A percentile compares a stretch with the other conserved stretches of the same genome.
These are phyloP conservation scores for Leptinotarsa haldemani DNA, from an alignment of 2,888 invertebrate species.

Conservation along the genomic window DNA sequence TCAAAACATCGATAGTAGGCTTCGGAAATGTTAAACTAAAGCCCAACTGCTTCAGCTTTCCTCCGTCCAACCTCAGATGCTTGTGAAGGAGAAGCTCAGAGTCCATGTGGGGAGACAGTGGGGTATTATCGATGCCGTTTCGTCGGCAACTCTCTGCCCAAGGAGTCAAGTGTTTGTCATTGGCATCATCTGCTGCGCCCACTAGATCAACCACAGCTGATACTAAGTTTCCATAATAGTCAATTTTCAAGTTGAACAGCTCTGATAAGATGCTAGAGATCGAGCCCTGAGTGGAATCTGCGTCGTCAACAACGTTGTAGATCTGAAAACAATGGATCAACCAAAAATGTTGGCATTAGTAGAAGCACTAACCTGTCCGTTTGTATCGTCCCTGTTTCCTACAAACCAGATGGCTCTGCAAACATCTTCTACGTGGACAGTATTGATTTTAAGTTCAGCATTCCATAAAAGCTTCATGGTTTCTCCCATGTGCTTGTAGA, in stretches of 20 bases:
- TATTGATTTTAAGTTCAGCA: slow-evolving; percentile 84
- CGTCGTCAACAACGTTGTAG: slow-evolving; percentile 87
- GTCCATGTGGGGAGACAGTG: slow-evolving; percentile 88
- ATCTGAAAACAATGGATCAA: slow-evolving; percentile 64
- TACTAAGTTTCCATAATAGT: slow-evolving; percentile 86
- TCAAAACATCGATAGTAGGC: slow-evolving; percentile 67
- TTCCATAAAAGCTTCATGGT: slow-evolving; percentile 94
- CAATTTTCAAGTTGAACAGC: slow-evolving; percentile 86
- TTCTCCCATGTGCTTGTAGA: slow-evolving; percentile 88
- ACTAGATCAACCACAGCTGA: slow-evolving; percentile 86
- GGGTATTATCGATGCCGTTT: slow-evolving; percentile 83
- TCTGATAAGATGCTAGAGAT: slow-evolving; percentile 83
- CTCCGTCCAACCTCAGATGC: slow-evolving; percentile 80
- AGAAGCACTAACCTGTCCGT: slow-evolving; percentile 55
- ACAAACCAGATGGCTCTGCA: slow-evolving; percentile 85
- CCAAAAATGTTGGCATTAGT: background rate
- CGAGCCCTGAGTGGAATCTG: slow-evolving; percentile 85
- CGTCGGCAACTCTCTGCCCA: slow-evolving; percentile 89
- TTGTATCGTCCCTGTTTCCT: slow-evolving; percentile 58
- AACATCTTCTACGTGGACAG: slow-evolving; percentile 88
- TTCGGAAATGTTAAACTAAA: slow-evolving; percentile 73
- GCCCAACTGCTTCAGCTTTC: slow-evolving; percentile 72
- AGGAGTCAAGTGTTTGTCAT: slow-evolving; percentile 92
- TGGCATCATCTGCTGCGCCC: slow-evolving; percentile 87
- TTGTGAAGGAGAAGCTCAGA: slow-evolving; percentile 85